Evolutionary conservation across 2,797 vertebrate genomes (phyloP).

Genomic region (Avahi laniger): DNA sequence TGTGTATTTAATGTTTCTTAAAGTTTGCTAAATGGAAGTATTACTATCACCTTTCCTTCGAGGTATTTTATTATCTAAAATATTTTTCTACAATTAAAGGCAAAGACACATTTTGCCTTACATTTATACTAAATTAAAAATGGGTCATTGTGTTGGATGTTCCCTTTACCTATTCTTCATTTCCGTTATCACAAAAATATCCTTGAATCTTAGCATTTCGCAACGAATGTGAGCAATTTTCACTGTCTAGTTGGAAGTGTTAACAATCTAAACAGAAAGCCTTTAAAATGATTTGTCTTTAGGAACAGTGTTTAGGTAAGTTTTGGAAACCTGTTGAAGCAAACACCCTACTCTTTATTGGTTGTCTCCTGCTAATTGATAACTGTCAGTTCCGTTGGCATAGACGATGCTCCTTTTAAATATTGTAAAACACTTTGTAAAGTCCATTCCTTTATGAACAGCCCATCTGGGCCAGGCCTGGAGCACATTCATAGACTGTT

Average conservation of each 20-base stretch:
- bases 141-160: not conserved
- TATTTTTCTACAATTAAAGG: not conserved
- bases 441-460: slow-evolving; percentile 20
- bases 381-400: not conserved
- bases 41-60: not conserved
- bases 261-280: slow-evolving; percentile 19
- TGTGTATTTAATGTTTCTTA: not conserved
- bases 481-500: slow-evolving; percentile 9
- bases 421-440: slow-evolving; percentile 24
- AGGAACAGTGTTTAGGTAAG: not conserved
- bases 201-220: not conserved
- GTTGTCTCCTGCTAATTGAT: not conserved
- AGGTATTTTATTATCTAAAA: not conserved
- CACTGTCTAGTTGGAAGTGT: not conserved
- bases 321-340: not conserved
- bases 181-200: not conserved
- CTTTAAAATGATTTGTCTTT: not conserved
- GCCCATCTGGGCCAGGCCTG: not conserved
- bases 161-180: not conserved
- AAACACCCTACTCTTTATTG: not conserved
- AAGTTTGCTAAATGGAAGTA: not conserved
- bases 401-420: not conserved
- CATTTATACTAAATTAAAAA: slow-evolving; percentile 39
- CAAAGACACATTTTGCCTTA: not conserved
- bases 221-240: not conserved